These are phyloP conservation scores for Microhierax caerulescens DNA, from an alignment of 2,797 vertebrate genomes.

Conservation along the genomic window DNA sequence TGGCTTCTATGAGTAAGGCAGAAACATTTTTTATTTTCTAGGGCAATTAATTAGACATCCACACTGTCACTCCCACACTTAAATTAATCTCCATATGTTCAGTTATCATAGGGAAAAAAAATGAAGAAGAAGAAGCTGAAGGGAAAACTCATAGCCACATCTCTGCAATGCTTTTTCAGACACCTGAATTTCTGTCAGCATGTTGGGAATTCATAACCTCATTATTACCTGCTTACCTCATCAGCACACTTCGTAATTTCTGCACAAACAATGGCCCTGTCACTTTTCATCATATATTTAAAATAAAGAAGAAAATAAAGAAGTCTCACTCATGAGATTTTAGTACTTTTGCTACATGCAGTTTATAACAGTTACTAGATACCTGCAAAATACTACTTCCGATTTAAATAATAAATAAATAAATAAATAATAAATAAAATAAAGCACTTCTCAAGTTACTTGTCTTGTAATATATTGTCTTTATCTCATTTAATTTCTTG, in stretches of 20 bases:
- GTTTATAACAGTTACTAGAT: not conserved
- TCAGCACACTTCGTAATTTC: not conserved
- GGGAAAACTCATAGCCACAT: not conserved
- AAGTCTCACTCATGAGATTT: not conserved
- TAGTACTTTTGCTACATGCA: not conserved
- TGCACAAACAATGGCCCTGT: not conserved
- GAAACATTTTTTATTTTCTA: conserved; percentile 58
- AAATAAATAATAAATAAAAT: no score
- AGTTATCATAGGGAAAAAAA: conserved; percentile 5
- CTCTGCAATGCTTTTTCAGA: conserved; percentile 12
- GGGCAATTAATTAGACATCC: conserved; percentile 50
- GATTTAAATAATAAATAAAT: not conserved
- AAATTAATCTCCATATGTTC: conserved; percentile 65
- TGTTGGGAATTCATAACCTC: not conserved
- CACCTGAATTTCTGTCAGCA: conserved; percentile 7
- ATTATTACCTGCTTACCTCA: conserved; percentile 31
- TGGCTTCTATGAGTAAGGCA: conserved; percentile 25
- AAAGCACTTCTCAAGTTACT: not conserved
- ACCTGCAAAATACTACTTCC: not conserved
- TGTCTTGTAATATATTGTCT: not conserved
- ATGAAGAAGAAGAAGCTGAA: not conserved
- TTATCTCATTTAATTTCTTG: not conserved
- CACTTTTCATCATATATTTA: not conserved
- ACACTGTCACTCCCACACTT: conserved; percentile 57
- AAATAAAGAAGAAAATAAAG: not conserved